Conservation (phyloP, 2,113 vertebrate genomes). For the Cariama cristata region DNA sequence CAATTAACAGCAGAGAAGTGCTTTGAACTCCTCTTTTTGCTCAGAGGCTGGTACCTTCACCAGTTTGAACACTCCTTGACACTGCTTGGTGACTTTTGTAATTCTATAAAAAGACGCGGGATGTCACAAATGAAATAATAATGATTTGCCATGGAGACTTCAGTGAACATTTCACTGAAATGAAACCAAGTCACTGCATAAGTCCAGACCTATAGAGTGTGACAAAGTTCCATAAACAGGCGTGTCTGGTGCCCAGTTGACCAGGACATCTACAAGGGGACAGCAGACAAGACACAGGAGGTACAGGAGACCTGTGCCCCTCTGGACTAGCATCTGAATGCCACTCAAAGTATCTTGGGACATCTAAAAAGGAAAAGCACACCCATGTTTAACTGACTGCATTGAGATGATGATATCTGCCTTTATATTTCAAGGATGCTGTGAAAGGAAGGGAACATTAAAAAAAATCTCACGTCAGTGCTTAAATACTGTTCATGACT, state of each 20-base stretch:
- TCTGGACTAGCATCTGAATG: not conserved
- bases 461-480: not conserved
- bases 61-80: not conserved
- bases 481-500: not conserved
- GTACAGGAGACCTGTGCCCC: not conserved
- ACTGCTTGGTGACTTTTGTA: not conserved
- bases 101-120: not conserved
- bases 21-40: not conserved
- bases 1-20: not conserved
- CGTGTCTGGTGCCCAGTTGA: not conserved
- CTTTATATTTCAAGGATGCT: not conserved
- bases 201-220: not conserved
- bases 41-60: not conserved
- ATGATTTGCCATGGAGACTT: not conserved
- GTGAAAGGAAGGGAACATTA: not conserved
- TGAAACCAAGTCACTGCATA: not conserved
- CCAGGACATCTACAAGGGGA: not conserved
- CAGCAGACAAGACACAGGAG: not conserved
- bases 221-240: not conserved
- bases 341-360: not conserved
- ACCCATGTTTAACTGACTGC: not conserved
- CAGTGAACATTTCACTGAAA: not conserved
- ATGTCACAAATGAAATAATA: not conserved
- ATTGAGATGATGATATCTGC: not conserved
- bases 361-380: not conserved